Evolutionary conservation across 1,140 invertebrate genomes (phyloP).

Genomic region (Drosophila auraria): DNA sequence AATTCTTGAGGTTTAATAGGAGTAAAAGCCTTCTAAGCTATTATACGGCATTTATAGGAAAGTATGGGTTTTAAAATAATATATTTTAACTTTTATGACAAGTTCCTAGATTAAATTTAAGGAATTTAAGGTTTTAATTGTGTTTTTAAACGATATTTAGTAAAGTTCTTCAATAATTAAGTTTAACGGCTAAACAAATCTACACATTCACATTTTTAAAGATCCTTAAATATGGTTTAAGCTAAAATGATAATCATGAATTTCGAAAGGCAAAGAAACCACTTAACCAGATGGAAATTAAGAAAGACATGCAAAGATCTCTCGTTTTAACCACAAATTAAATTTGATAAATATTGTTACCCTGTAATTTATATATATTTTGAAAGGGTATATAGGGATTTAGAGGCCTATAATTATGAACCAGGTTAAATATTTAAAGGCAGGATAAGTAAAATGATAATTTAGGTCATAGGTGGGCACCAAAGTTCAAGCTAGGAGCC

Average conservation of each 20-base stretch:
- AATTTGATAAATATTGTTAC: slow-evolving; percentile 11
- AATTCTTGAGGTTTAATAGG: neutral
- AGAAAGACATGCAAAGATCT: neutral
- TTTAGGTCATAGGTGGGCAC: too few relatives aligned
- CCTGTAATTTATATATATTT: neutral
- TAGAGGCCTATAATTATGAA: neutral
- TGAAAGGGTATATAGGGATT: neutral
- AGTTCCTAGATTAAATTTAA: too few relatives aligned
- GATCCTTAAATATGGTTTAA: neutral
- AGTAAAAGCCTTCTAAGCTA: neutral
- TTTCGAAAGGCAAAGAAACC: slow-evolving; percentile 4
- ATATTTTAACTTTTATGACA: too few relatives aligned
- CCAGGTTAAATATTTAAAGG: too few relatives aligned
- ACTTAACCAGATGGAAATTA: slow-evolving; percentile 11
- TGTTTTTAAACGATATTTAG: too few relatives aligned
- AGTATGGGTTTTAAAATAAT: too few relatives aligned
- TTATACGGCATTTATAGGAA: neutral
- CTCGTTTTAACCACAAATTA: slow-evolving; percentile 5
- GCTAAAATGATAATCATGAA: neutral
- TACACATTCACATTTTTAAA: neutral
- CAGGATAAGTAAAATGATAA: neutral
- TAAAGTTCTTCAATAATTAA: too few relatives aligned
- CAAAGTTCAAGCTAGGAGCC: too few relatives aligned
- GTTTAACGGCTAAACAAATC: too few relatives aligned
- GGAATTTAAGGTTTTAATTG: too few relatives aligned